Evolutionary conservation across 2,113 vertebrate species (phyloP).

Genomic region (Heterocephalus glaber): DNA sequence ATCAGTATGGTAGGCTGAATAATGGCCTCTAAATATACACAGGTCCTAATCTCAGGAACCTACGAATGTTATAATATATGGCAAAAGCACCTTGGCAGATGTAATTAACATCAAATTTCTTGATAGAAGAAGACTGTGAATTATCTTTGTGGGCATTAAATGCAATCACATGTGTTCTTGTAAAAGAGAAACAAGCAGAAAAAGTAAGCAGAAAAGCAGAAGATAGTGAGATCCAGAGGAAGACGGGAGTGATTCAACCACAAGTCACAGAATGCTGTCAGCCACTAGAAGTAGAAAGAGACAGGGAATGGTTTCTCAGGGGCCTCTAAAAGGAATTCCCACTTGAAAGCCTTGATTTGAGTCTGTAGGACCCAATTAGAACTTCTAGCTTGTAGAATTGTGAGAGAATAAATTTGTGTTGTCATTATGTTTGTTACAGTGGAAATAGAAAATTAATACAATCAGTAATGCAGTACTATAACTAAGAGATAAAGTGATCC

Average conservation of each 20-base stretch:
- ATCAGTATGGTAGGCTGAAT: neutral
- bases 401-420: neutral
- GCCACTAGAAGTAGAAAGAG: neutral
- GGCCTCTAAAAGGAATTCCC: neutral
- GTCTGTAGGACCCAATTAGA: neutral
- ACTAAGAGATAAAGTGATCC: neutral
- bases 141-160: neutral
- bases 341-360: neutral
- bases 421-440: neutral
- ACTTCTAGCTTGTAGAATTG: neutral
- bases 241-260: neutral
- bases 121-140: neutral
- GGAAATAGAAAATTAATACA: neutral
- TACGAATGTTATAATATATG: neutral
- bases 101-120: neutral
- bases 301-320: neutral
- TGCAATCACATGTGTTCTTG: neutral
- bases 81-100: neutral
- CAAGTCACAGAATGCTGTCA: neutral
- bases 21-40: neutral
- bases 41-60: neutral
- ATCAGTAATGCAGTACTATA: neutral
- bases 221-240: neutral
- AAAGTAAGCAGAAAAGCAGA: neutral
- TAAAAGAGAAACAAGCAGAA: neutral